Conservation (phyloP, 2,797 vertebrate genomes). For the Remorina albescens region DNA sequence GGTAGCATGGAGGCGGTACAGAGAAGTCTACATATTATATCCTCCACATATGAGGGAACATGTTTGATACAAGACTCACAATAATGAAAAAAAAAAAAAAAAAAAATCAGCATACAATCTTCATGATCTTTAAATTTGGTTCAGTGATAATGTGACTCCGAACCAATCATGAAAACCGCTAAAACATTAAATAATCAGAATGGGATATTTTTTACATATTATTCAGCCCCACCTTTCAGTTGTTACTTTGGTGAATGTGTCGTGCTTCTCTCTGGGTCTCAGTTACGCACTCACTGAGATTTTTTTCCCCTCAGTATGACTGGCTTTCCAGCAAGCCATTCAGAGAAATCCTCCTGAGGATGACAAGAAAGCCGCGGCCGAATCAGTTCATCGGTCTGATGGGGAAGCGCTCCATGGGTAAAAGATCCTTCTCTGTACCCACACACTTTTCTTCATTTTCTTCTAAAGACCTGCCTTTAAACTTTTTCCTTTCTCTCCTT, state of each 20-base stretch:
- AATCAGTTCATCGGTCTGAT: slow-evolving; percentile 97
- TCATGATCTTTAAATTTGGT: no score
- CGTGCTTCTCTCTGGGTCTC: not conserved
- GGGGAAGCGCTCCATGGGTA: slow-evolving; percentile 95
- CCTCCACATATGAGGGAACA: no score
- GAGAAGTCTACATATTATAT: no score
- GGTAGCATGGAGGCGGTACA: not conserved
- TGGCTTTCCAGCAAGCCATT: slow-evolving; percentile 87
- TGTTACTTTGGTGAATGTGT: no score
- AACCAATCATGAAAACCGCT: no score
- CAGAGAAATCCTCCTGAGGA: slow-evolving; percentile 92
- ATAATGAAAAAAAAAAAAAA: no score
- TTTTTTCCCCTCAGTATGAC: slow-evolving; percentile 83
- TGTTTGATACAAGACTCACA: no score
- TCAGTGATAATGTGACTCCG: no score
- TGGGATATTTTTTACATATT: no score
- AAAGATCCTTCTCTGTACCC: not conserved
- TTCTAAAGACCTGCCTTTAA: not conserved
- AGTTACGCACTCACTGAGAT: slow-evolving; percentile 4
- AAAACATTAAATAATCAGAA: no score
- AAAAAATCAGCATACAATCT: no score
- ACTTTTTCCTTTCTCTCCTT: slow-evolving; percentile 6
- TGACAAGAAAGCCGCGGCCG: slow-evolving; percentile 93
- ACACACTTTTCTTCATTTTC: not conserved
- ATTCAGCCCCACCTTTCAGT: no score